phyloP scores from a whole-genome alignment of 2,797 vertebrate genomes.

The Enteromius unitaeniatus region DNA sequence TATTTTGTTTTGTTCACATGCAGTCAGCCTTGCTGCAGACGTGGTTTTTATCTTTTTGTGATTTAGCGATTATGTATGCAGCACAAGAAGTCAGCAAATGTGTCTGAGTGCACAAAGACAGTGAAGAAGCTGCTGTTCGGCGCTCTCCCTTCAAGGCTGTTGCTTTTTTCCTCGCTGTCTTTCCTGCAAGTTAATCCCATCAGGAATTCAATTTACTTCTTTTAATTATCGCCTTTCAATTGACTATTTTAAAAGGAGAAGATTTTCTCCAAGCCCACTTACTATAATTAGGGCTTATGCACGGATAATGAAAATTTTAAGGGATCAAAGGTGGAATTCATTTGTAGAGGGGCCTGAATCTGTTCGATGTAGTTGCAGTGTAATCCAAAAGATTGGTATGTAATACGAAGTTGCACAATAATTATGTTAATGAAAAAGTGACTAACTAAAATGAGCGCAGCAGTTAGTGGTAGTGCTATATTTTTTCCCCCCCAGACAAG shows the following conservation, averaged over 20 bases:
- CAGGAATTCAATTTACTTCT: conserved; percentile 66
- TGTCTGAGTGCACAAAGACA: conserved; percentile 32
- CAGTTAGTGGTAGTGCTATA: neutral
- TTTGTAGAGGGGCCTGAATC: conserved; percentile 60
- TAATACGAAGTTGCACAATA: conserved; percentile 36
- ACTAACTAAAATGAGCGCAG: neutral
- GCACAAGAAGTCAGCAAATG: conserved; percentile 11
- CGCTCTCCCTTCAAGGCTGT: conserved; percentile 40
- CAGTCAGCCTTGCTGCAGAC: neutral
- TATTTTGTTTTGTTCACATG: conserved; percentile 6
- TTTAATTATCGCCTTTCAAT: conserved; percentile 72
- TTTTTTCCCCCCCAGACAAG: neutral
- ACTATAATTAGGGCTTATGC: conserved; percentile 75
- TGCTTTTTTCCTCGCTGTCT: conserved; percentile 36
- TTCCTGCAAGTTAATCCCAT: conserved; percentile 62
- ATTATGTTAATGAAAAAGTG: conserved; percentile 51
- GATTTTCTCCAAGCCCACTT: conserved; percentile 75
- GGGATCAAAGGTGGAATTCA: conserved; percentile 74
- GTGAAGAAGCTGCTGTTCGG: conserved; percentile 40
- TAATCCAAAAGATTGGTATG: conserved; percentile 51
- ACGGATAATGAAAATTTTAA: conserved; percentile 69
- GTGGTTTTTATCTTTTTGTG: neutral
- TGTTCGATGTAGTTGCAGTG: conserved; percentile 61
- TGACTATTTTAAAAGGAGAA: conserved; percentile 70
- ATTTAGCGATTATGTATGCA: conserved; percentile 8